Evolutionary conservation across 2,888 invertebrate species (phyloP), one percentile per base, ranked within the genome.

Genomic region (Synanthedon vespiformis): DNA sequence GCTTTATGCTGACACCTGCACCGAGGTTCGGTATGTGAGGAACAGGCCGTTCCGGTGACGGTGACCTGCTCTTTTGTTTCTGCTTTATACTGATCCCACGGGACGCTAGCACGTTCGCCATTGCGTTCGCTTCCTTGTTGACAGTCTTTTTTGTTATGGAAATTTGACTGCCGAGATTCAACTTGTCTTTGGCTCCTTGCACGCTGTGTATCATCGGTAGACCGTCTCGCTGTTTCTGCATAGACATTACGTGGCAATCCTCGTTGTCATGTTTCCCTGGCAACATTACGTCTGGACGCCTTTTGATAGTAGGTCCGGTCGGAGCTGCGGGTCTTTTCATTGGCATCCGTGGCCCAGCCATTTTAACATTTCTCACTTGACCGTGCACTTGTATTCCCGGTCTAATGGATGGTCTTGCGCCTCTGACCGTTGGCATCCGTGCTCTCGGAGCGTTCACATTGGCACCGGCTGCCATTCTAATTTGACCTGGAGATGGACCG

Each of bases 31-130:
- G 81, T 50, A 88, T 82, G 57, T 88, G 82, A 4, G 89, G 83
- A 1, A 83, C 57, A 0, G 87, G 79, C 22, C 82, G 67, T 58
- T 88, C 82, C 1, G 89, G 83, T 34, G 81, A 76, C 1, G 87
- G 80, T 12, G 82, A 80, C 10, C 87, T 70, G 57, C 82, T 76
- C 63, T 86, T 90, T 27, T 90, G 89, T 49, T 92, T 91, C 48
- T 90, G 90, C 49, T 93, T 93, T 0, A 94, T 91, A 40, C 93
- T 94, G 53, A 94, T 94, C 2, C 94, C 94, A 56, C 94, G 84
- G 5, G 92, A 92, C 3, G 93, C 94, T 55, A 94, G 74, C 54
- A 94, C 92, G 68, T 92, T 92, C 0, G 94, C 94, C 65, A 94
- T 93, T 0, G 92, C 92, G 64, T 90, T 92, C 1, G 93, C 92